Evolutionary conservation across 2,888 invertebrate species (phyloP), one percentile per base, ranked within the genome.

Genomic region (Sinelater perroti): DNA sequence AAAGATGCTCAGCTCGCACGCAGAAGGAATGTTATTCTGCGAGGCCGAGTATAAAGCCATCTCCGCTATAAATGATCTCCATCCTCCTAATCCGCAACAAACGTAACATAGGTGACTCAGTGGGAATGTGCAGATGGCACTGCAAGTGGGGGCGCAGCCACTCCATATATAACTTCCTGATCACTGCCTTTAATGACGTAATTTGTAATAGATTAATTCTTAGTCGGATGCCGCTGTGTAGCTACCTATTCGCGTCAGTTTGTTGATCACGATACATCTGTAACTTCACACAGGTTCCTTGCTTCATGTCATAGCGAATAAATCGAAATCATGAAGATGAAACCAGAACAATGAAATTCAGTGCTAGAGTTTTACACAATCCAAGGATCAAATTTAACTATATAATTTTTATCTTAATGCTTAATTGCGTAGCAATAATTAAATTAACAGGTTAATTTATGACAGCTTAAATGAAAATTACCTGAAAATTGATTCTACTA

Each of bases 131-230:
- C 67, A 68, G 66, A 66, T 68, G 67, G 55, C 26, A 52, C 24
- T 56, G 55, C 56, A 52, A 56, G 42, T 54, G 14, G 56, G 61
- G 54, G 53, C 49, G 56, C 62, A 54, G 49, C 55, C 52, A 50
- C 56, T 60, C 63, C 68, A 61, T 62, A 66, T 73, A 74, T 75
- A 76, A 74, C 75, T 76, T 75, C 74, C 75, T 76, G 75, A 76
- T 76, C 75, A 75, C 74, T 71, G 73, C 72, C 70, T 72, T 73
- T 75, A 75, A 76, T 76, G 75, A 76, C 72, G 75, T 75, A 75
- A 75, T 76, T 76, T 75, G 74, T 75, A 70, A 75, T 75, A 74
- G 75, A 75, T 75, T 75, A 75, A 74, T 75, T 71, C 72, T 65
- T 67, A 58, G 64, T 58, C 49, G 64, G 68, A 68, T 68, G 70